Evolutionary conservation across 2,113 vertebrate genomes (phyloP).

Genomic region (Chaenocephalus aceratus): DNA sequence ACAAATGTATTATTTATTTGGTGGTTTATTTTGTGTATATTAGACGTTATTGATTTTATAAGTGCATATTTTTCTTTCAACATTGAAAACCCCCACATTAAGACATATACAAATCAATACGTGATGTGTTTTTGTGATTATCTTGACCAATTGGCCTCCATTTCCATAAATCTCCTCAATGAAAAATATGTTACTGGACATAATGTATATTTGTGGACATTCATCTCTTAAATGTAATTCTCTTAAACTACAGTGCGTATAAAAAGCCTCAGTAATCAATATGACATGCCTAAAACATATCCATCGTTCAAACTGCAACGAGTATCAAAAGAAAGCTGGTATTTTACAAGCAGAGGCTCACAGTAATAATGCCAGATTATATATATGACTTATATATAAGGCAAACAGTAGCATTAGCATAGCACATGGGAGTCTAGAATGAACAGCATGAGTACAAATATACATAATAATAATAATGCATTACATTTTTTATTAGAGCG

Average conservation of each 20-base stretch:
- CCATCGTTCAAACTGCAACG: constrained; percentile 30
- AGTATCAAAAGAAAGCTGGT: not conserved
- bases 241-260: constrained; percentile 41
- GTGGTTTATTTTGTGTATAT: not conserved
- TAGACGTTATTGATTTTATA: too few relatives aligned
- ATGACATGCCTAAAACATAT: constrained; percentile 49
- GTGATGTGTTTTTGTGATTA: not conserved
- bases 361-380: constrained; percentile 2
- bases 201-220: not conserved
- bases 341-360: constrained; percentile 24
- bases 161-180: too few relatives aligned
- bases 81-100: too few relatives aligned
- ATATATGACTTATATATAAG: constrained; percentile 29
- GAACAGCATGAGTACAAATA: not conserved
- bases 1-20: too few relatives aligned
- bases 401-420: constrained; percentile 14
- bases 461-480: too few relatives aligned
- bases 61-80: too few relatives aligned
- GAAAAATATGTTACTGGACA: too few relatives aligned
- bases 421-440: constrained; percentile 14
- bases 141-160: not conserved
- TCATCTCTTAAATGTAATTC: constrained; percentile 28
- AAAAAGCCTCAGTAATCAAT: constrained; percentile 55
- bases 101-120: constrained; percentile 4
- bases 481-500: too few relatives aligned